Percentiles rank a stretch among this genome's conserved stretches.
These are phyloP conservation scores for Pentalonia nigronervosa DNA, from an alignment of 1,140 invertebrate species.

Conservation along the genomic window DNA sequence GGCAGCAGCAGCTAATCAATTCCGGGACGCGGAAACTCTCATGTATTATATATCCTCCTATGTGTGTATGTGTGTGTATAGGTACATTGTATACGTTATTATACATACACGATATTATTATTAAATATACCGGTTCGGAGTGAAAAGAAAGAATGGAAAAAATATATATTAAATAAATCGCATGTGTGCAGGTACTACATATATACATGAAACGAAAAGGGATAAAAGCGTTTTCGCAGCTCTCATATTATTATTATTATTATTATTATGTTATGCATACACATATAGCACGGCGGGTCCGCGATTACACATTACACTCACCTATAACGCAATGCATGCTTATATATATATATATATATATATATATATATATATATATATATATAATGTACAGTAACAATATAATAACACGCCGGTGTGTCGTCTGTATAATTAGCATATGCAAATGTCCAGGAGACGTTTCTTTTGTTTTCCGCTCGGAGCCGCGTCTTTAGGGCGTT, in stretches of 20 bases:
- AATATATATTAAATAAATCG: constrained; percentile 1
- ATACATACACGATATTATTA: not conserved
- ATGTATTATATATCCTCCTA: not conserved
- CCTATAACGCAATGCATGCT: not conserved
- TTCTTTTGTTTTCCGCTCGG: constrained; percentile 47
- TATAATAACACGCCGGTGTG: not conserved
- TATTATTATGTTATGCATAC: too few relatives aligned
- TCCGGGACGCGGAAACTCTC: constrained; percentile 55
- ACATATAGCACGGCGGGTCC: not conserved
- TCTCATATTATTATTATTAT: not conserved
- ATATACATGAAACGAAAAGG: not conserved
- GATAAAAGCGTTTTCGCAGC: constrained; percentile 23
- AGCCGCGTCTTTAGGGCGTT: constrained; percentile 35
- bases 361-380: not conserved
- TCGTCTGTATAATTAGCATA: constrained; percentile 33
- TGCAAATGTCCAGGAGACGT: constrained; percentile 48
- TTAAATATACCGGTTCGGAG: constrained; percentile 27
- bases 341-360: not conserved
- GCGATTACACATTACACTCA: not conserved
- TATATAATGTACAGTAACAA: not conserved
- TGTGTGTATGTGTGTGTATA: not conserved
- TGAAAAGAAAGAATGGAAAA: not conserved
- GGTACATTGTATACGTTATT: not conserved
- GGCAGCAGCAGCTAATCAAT: constrained; percentile 51
- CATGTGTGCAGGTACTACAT: not conserved